Percentiles rank a stretch among this genome's conserved stretches.
Evolutionary conservation across 35 echinoderm and acorn worm genomes (phyloP).

Genomic region (Eucidaris tribuloides): DNA sequence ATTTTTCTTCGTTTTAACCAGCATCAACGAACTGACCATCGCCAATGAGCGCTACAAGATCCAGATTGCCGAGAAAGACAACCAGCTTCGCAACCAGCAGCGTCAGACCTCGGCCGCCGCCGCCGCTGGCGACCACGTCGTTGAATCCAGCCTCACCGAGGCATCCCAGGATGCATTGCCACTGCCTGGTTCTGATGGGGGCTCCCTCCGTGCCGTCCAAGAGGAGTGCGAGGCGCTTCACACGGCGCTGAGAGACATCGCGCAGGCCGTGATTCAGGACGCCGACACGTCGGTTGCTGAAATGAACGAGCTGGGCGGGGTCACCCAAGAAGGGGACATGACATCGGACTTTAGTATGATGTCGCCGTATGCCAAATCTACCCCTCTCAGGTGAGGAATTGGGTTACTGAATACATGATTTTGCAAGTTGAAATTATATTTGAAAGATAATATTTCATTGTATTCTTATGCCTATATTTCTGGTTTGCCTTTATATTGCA

Average conservation of each 20-base stretch:
- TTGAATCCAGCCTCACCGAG: constrained; percentile 55
- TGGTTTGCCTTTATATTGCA: too few relatives aligned
- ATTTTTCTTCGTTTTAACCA: too few relatives aligned
- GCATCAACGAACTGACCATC: constrained; percentile 91
- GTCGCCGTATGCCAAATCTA: constrained; percentile 84
- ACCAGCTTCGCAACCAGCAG: constrained; percentile 39
- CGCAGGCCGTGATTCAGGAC: constrained; percentile 94
- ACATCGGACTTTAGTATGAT: constrained; percentile 45
- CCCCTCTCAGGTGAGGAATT: constrained; percentile 74
- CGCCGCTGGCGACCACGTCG: neutral
- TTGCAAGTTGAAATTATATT: too few relatives aligned
- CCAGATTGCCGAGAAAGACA: constrained; percentile 85
- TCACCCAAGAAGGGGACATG: constrained; percentile 29
- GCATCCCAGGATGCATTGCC: constrained; percentile 58
- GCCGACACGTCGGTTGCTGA: constrained; percentile 55
- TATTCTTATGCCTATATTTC: too few relatives aligned
- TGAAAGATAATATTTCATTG: too few relatives aligned
- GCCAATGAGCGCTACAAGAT: constrained; percentile 89
- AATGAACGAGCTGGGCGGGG: neutral
- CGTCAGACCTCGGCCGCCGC: neutral
- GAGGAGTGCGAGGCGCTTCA: constrained; percentile 94
- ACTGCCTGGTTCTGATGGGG: constrained; percentile 32
- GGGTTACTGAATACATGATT: too few relatives aligned
- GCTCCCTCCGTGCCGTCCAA: constrained; percentile 52
- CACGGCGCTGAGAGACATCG: constrained; percentile 89